Evolutionary conservation across 2,113 vertebrate genomes (phyloP).

Genomic region (Papio anubis): DNA sequence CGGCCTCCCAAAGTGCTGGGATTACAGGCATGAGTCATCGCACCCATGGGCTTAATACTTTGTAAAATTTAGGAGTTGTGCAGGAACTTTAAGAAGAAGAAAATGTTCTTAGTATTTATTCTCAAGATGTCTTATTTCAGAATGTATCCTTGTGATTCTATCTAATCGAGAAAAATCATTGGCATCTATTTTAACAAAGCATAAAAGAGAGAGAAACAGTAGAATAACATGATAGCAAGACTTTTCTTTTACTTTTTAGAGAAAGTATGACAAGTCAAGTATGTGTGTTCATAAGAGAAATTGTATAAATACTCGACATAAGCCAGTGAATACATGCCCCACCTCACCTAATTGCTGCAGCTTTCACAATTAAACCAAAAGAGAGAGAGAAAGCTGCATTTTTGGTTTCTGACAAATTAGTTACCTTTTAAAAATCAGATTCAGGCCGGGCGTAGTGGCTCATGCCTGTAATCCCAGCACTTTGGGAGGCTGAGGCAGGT

Average conservation of each 20-base stretch:
- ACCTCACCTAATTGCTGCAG: slow-evolving; percentile 55
- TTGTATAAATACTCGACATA: slow-evolving; percentile 40
- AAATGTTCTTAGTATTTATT: slow-evolving; percentile 41
- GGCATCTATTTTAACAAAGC: slow-evolving; percentile 71
- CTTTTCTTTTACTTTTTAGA: slow-evolving; percentile 54
- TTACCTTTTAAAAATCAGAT: not conserved
- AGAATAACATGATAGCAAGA: slow-evolving; percentile 75
- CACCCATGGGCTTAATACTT: not conserved
- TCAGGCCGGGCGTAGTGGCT: fast-evolving
- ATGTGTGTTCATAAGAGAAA: slow-evolving; percentile 31
- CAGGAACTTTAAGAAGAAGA: slow-evolving; percentile 57
- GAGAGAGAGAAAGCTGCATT: not conserved
- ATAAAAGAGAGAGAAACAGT: slow-evolving; percentile 67
- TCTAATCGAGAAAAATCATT: slow-evolving; percentile 56
- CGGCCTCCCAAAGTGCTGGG: too few relatives aligned
- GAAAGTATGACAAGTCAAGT: slow-evolving; percentile 42
- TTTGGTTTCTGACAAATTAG: slow-evolving; percentile 54
- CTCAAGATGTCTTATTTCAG: slow-evolving; percentile 65
- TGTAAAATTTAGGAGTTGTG: slow-evolving; percentile 37
- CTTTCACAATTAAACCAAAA: slow-evolving; percentile 53
- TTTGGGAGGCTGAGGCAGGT: too few relatives aligned
- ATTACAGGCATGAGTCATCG: too few relatives aligned
- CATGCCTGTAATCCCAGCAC: too few relatives aligned
- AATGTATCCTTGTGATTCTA: not conserved
- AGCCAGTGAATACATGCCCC: slow-evolving; percentile 65